Percentiles rank a stretch among this genome's conserved stretches.
phyloP scores from a whole-genome alignment of 2,888 invertebrate species.

The Drosophila meridiana region DNA sequence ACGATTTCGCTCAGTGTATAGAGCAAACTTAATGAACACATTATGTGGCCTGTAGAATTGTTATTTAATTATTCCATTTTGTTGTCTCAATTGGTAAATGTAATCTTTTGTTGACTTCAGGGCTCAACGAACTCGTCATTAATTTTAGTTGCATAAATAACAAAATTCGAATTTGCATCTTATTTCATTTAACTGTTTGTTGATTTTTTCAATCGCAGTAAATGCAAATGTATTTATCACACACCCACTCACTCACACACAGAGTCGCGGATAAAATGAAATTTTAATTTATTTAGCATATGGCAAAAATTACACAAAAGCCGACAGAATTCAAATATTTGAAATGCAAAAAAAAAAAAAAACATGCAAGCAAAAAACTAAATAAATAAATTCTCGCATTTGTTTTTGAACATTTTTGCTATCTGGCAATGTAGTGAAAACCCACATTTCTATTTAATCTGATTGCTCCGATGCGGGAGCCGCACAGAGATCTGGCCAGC shows the following conservation, averaged over 20 bases:
- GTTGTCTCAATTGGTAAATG: neutral
- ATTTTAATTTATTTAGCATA: slow-evolving; percentile 74
- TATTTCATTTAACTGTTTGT: slow-evolving; percentile 27
- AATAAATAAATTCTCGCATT: slow-evolving; percentile 56
- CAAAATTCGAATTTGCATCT: slow-evolving; percentile 31
- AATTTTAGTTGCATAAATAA: slow-evolving; percentile 34
- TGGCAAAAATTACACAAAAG: slow-evolving; percentile 61
- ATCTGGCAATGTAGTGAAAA: slow-evolving; percentile 37
- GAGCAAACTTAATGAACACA: neutral
- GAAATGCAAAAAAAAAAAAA: slow-evolving; percentile 33
- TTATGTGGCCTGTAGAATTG: neutral
- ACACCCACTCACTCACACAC: slow-evolving; percentile 15
- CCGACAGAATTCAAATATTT: slow-evolving; percentile 42
- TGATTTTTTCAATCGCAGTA: slow-evolving; percentile 24
- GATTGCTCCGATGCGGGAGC: slow-evolving; percentile 44
- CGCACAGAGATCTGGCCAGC: slow-evolving; percentile 14
- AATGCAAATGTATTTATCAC: slow-evolving; percentile 52
- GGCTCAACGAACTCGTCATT: slow-evolving; percentile 48
- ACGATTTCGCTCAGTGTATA: neutral
- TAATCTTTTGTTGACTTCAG: neutral
- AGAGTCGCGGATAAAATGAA: slow-evolving; percentile 42
- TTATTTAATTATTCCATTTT: slow-evolving; percentile 2
- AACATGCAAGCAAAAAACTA: slow-evolving; percentile 20
- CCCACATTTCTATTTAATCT: slow-evolving; percentile 66
- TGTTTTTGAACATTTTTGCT: slow-evolving; percentile 48